phyloP scores from a whole-genome alignment of 2,888 invertebrate species.

The Helicoverpa assulta region DNA sequence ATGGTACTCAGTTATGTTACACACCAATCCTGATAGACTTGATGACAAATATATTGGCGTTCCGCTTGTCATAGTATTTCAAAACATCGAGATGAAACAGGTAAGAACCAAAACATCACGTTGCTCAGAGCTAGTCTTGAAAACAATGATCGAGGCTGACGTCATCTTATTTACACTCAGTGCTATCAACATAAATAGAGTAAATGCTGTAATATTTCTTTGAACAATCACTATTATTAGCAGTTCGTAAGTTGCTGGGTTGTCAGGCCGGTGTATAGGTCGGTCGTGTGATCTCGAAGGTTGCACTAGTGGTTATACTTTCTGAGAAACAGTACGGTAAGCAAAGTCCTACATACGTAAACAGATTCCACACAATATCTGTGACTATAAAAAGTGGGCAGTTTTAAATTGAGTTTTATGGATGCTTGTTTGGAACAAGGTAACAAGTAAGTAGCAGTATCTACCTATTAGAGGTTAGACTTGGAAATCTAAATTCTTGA shows the following conservation, averaged over 20 bases:
- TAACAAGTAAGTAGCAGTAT: neutral
- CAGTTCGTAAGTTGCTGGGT: constrained; percentile 16
- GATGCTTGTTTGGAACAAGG: neutral
- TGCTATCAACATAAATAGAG: constrained; percentile 42
- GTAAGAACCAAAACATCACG: constrained; percentile 41
- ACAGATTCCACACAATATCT: constrained; percentile 7
- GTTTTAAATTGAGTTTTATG: constrained; percentile 9
- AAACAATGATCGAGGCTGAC: constrained; percentile 40
- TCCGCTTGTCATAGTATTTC: constrained; percentile 39
- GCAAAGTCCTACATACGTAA: constrained; percentile 10
- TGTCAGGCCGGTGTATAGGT: constrained; percentile 12
- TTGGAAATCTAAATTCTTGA: neutral
- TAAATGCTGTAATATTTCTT: constrained; percentile 40
- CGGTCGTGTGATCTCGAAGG: constrained; percentile 35
- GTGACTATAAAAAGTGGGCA: constrained; percentile 10
- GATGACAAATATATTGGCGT: constrained; percentile 51
- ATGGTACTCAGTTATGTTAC: constrained; percentile 9
- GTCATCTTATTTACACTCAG: constrained; percentile 43
- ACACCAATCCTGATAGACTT: constrained; percentile 23
- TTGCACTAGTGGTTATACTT: constrained; percentile 36
- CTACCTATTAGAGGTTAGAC: constrained; percentile 10
- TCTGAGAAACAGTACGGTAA: constrained; percentile 46
- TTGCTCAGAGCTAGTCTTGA: constrained; percentile 32
- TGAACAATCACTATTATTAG: constrained; percentile 44
- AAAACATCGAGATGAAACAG: constrained; percentile 53